Evolutionary conservation across 2,797 vertebrate genomes (phyloP), one percentile per base, ranked within the genome.

Genomic region (Peromyscus attwateri): DNA sequence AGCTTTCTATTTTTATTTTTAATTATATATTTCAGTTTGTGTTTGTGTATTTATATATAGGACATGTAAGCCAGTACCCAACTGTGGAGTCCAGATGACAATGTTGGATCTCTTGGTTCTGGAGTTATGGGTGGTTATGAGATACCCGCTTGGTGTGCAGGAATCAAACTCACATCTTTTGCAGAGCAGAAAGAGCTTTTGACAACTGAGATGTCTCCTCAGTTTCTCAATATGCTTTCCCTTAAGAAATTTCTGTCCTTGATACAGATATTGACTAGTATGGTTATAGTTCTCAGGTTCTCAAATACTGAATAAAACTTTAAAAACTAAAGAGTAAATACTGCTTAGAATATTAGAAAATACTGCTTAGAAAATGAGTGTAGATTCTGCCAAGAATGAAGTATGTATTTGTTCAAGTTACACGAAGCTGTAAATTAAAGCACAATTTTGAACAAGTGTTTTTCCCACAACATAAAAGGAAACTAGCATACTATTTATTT

Each of bases 251-350:
- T n/a, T 64, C 29, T 34, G 76, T 55, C 21, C 10, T 14, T 68
- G 11, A 79, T 8, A 57, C 11, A 16, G 14, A 49, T 11, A 21
- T 40, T 40, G 25, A 0, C 9, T 55, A 14, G 14, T 57, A 29
- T 40, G 25, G 31, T 40, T n/a, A 70, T 19, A 68, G 1, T 31
- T 31, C 71, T 77, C 34, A n/a, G 11, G 0, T 34, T 83, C 21
- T 76, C 7, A 94, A 83, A 93, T 57, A 60, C 4, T 84, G 40
- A 96, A 94, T 52, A 57, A 25, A 93, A 37, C 57, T 88, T 95
- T 31, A 49, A 16, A 34, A 68, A 79, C 3, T 29, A 62, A 16
- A 92, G 34, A 19, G 5, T 55, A 91, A 21, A 68, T 83, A 29
- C 2, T 23, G 5, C 27, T 55, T 27, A 49, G 57, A 27, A 13